Conservation (phyloP, 1,140 invertebrate genomes). For the Drosophila busckii region DNA sequence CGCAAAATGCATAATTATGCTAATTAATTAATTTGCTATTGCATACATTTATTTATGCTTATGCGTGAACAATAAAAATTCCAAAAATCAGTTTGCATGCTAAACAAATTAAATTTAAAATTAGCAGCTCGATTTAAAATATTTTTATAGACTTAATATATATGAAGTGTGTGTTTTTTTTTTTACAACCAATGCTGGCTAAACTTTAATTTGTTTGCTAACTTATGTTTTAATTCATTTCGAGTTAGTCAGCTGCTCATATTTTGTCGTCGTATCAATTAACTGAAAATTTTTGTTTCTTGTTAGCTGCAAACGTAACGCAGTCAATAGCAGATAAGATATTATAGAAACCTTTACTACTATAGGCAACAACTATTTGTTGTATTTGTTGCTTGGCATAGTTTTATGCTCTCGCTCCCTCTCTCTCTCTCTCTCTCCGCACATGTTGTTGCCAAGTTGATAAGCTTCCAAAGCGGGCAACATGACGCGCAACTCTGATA, state of each 20-base stretch:
- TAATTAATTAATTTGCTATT: slow-evolving; percentile 62
- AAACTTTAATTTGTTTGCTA: neutral
- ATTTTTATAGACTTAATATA: neutral
- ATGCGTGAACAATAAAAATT: neutral
- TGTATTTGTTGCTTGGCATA: slow-evolving; percentile 26
- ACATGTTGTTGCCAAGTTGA: slow-evolving; percentile 39
- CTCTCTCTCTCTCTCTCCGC: slow-evolving; percentile 21
- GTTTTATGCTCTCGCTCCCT: slow-evolving; percentile 26
- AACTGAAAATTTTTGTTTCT: slow-evolving; percentile 32
- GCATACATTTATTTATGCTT: slow-evolving; percentile 47
- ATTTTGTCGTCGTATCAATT: slow-evolving; percentile 27
- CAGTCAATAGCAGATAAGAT: slow-evolving; percentile 57
- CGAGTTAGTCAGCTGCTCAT: slow-evolving; percentile 5
- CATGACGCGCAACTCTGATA: too few relatives aligned
- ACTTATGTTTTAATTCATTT: neutral
- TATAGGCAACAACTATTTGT: slow-evolving; percentile 1
- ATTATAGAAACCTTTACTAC: slow-evolving; percentile 35
- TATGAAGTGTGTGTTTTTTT: slow-evolving; percentile 20
- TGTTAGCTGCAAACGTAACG: slow-evolving; percentile 24
- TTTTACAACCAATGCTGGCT: too few relatives aligned
- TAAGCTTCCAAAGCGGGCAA: slow-evolving; percentile 19
- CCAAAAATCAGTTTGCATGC: too few relatives aligned
- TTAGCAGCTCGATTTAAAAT: neutral
- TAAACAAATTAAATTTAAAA: neutral
- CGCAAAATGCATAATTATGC: slow-evolving; percentile 70